Conservation (phyloP, 2,113 vertebrate species). For the Ciconia boyciana region DNA sequence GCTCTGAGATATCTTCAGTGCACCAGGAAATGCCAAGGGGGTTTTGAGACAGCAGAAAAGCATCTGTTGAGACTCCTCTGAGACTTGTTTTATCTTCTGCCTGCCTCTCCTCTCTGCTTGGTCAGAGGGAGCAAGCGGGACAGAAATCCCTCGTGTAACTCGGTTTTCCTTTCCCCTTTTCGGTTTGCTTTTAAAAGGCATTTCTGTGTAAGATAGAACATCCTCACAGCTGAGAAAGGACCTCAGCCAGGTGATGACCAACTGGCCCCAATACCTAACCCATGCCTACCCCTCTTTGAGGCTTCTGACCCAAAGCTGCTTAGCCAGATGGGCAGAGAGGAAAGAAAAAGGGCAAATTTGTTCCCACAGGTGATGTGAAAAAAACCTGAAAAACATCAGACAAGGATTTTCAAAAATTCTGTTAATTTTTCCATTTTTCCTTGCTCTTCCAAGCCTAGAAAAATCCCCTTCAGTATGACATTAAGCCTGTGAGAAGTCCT, state of each 20-base stretch:
- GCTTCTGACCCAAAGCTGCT: neutral
- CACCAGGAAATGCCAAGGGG: neutral
- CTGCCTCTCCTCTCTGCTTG: neutral
- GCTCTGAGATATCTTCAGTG: neutral
- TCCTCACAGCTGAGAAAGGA: neutral
- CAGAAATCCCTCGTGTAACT: neutral
- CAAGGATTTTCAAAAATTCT: neutral
- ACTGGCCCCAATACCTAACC: fast-evolving
- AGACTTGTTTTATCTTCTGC: neutral
- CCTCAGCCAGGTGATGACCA: neutral
- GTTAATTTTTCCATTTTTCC: neutral
- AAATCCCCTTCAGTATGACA: neutral
- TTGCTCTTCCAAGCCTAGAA: neutral
- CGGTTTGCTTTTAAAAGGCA: neutral
- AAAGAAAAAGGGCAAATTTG: neutral
- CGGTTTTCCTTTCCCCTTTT: neutral
- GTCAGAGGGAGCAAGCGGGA: neutral
- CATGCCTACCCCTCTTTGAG: neutral
- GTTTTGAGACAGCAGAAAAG: neutral
- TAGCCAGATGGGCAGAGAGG: neutral
- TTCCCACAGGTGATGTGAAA: neutral
- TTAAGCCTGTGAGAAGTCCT: neutral
- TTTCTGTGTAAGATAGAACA: neutral
- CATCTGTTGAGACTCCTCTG: neutral
- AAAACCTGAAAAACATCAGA: neutral